Evolutionary conservation across 2,888 invertebrate genomes (phyloP).

Genomic region (Choreutis nemorana): DNA sequence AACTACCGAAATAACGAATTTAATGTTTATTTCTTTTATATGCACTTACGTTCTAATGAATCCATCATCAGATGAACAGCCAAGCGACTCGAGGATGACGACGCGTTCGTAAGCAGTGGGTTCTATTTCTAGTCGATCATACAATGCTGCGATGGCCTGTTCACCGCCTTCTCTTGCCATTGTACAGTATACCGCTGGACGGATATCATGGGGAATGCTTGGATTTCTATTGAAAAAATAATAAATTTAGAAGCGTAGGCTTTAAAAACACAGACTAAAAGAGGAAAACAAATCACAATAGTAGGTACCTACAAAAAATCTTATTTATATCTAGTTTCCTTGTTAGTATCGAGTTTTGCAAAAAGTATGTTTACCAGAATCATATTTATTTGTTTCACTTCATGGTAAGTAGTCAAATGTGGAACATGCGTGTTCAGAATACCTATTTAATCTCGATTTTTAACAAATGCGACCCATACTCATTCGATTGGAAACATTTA

Average conservation of each 20-base stretch:
- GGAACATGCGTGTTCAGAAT: too few species aligned
- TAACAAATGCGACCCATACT: too few species aligned
- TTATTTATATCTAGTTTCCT: too few species aligned
- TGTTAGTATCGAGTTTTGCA: too few species aligned
- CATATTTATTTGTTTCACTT: slow-evolving; percentile 1
- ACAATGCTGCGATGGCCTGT: slow-evolving; percentile 75
- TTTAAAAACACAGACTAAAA: neutral
- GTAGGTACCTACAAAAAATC: too few species aligned
- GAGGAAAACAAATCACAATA: neutral
- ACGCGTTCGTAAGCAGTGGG: slow-evolving; percentile 78
- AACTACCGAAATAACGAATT: too few species aligned
- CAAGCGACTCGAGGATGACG: slow-evolving; percentile 73
- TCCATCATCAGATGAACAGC: slow-evolving; percentile 70
- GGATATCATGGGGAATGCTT: slow-evolving; percentile 54
- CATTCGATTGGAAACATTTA: too few species aligned
- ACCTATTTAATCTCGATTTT: too few species aligned
- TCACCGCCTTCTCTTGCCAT: slow-evolving; percentile 74
- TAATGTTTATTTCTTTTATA: too few species aligned
- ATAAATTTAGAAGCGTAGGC: neutral
- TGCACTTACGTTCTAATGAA: slow-evolving; percentile 60
- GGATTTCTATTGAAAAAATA: slow-evolving; percentile 36
- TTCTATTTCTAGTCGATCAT: slow-evolving; percentile 68
- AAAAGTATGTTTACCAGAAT: too few species aligned
- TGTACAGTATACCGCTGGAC: slow-evolving; percentile 77
- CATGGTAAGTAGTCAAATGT: too few species aligned